A percentile compares a stretch with the other conserved stretches of the same genome.
Evolutionary conservation across 2,797 vertebrate genomes (phyloP).

Genomic region (Liparis tanakae): DNA sequence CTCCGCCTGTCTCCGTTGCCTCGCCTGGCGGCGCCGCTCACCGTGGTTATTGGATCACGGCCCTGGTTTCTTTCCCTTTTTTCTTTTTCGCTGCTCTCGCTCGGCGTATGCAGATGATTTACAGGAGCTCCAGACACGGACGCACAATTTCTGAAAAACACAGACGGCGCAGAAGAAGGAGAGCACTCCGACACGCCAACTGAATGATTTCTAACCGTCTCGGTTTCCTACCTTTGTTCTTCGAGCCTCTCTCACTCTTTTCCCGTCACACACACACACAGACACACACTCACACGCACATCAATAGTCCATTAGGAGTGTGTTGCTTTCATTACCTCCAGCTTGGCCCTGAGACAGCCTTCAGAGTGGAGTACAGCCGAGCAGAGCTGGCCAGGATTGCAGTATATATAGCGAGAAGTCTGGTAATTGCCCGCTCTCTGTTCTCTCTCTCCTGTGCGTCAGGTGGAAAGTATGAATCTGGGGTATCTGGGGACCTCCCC

Average conservation of each 20-base stretch:
- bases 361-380: slow-evolving; percentile 70
- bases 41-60: slow-evolving; percentile 42
- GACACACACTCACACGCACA: slow-evolving; percentile 62
- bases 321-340: slow-evolving; percentile 80
- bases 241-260: slow-evolving; percentile 37
- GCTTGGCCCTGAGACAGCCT: slow-evolving; percentile 75
- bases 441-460: slow-evolving; percentile 71
- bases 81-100: slow-evolving; percentile 22
- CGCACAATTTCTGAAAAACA: slow-evolving; percentile 49
- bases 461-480: slow-evolving; percentile 78
- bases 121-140: slow-evolving; percentile 42
- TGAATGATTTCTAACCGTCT: slow-evolving; percentile 56
- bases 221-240: slow-evolving; percentile 55
- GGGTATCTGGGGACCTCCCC: slow-evolving; percentile 74
- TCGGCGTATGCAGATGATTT: slow-evolving; percentile 50
- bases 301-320: slow-evolving; percentile 78
- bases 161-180: slow-evolving; percentile 22
- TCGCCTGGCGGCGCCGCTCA: slow-evolving; percentile 35
- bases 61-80: slow-evolving; percentile 31
- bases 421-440: slow-evolving; percentile 78
- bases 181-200: slow-evolving; percentile 20
- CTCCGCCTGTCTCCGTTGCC: slow-evolving; percentile 51
- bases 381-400: slow-evolving; percentile 62
- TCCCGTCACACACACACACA: slow-evolving; percentile 49
- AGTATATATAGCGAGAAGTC: slow-evolving; percentile 68